Evolutionary conservation across 2,888 invertebrate species (phyloP), one percentile per base, ranked within the genome.

Genomic region (Cloeon dipterum): DNA sequence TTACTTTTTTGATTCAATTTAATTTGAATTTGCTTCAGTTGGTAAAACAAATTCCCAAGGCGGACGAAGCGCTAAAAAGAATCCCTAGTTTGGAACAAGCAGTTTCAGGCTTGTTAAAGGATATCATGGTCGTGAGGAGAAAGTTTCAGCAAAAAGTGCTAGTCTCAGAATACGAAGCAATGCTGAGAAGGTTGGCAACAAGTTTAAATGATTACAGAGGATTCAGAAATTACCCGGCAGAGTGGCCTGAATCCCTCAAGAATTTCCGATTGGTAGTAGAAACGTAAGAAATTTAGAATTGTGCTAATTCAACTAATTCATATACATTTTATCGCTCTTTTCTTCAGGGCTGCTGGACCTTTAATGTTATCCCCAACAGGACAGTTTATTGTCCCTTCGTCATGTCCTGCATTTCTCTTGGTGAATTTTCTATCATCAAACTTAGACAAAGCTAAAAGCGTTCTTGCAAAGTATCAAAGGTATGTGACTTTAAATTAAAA

Each of bases 321-420:
- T n/a, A n/a, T 18, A 23, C 32, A 19, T 14, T 19, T 26, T 20
- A 25, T 34, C 5, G n/a, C 19, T 29, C 19, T 19, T 38, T 32
- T 36, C 57, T 60, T 14, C 58, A 89, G 89, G 17, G 89, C 88
- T 55, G 81, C 89, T 3, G 91, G 91, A 1, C 91, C 91, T 0
- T 52, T 93, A 39, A 89, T 88, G 79, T 66, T 93, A 20, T 86
- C 86, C 10, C 88, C 88, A 1, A 85, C 85, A 3, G 93, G 91
- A 3, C 88, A 91, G 58, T 78, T 91, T 49, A 82, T 89, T 42
- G 78, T 85, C 2, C 91, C 93, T 11, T 76, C 86, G 1, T 83
- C 88, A 0, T 82, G 89, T 50, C 91, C 91, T 0, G 82, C 86
- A 1, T 71, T 74, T 45, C 69, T 89, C 43, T 61, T 91, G 37